Conservation (phyloP, 2,888 invertebrate species). For the Sarcophaga carnaria region DNA sequence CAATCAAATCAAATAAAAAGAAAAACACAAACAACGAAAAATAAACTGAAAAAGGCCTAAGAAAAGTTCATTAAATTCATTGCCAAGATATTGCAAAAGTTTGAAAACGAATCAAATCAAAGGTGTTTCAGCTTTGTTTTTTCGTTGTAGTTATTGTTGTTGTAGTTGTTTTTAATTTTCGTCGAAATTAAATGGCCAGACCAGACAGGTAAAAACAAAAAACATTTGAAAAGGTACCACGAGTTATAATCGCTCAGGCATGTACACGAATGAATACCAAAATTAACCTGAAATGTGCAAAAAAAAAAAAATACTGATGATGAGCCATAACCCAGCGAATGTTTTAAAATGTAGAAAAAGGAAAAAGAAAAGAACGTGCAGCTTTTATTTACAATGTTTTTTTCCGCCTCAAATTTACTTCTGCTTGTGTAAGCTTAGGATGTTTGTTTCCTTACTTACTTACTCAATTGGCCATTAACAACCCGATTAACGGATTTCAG, state of each 20-base stretch:
- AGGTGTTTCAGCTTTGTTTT: too few relatives aligned
- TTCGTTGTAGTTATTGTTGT: too few relatives aligned
- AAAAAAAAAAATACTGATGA: neutral
- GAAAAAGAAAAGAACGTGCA: too few relatives aligned
- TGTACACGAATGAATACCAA: neutral
- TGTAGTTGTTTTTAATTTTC: too few relatives aligned
- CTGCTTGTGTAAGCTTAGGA: too few relatives aligned
- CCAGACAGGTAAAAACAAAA: neutral
- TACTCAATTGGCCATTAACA: too few relatives aligned
- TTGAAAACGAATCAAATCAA: neutral
- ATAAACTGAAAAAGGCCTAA: neutral
- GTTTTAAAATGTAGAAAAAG: neutral
- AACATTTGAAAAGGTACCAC: slow-evolving; percentile 4
- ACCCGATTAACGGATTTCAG: too few relatives aligned
- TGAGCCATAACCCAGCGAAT: neutral
- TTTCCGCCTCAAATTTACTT: too few relatives aligned
- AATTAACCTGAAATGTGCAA: neutral
- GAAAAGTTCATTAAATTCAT: slow-evolving; percentile 17
- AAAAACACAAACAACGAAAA: neutral
- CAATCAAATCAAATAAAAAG: slow-evolving; percentile 9
- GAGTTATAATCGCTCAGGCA: neutral
- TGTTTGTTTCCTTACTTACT: too few relatives aligned
- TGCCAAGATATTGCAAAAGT: neutral
- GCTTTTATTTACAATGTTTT: too few relatives aligned
- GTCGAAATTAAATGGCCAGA: slow-evolving; percentile 8